Base-by-base conservation (phyloP, 2,113 vertebrate species). In the Pristiophorus japonicus region DNA sequence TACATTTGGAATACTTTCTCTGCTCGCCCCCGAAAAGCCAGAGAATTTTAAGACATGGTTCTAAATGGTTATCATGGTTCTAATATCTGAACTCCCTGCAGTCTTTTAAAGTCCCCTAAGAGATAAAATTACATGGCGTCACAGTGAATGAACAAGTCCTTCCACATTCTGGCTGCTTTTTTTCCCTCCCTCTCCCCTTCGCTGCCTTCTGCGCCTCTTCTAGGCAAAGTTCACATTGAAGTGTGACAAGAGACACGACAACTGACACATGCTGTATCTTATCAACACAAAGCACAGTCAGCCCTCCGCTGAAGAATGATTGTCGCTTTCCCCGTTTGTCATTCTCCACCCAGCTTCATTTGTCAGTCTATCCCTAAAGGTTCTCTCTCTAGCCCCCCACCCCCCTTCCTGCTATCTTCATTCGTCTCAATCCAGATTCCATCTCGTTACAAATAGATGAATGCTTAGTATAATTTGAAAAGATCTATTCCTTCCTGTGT, bases 101-200 rank as follows among this genome's bases (percentile, higher is more conserved):
- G 92, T 47, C 93, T 70, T 70, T 70, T 94, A 70, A 70, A 94
- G 92, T 70, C 65, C 93, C 93, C 93, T 94, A 70, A 70, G 98
- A 98, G 98, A 99, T 99, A 98, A 99, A 99, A 99, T 98, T 98
- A 99, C 99, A 99, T 98, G 98, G 98, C 98, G 99, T 99, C 99
- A 99, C 99, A 99, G 98, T 99, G 97, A 88, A 97, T 99, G 99
- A 98, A 97, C 98, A 99, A 99, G 99, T 99, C 99, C 99, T 99
- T 99, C 98, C 96, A 98, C 98, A 97, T 98, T 97, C 96, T 66
- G 96, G 96, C 98, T 97, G 98, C 98, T 99, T 99, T 94, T 70
- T 94, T 30, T 45, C 38, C 66, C 18, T 45, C 38, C 66, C 18
- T 94, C n/a, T 99, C 98, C 98, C 98, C 99, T 99, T 98, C 98